Evolutionary conservation across 2,113 vertebrate species (phyloP), one percentile per base, ranked within the genome.

Genomic region (Syngnathus typhle): DNA sequence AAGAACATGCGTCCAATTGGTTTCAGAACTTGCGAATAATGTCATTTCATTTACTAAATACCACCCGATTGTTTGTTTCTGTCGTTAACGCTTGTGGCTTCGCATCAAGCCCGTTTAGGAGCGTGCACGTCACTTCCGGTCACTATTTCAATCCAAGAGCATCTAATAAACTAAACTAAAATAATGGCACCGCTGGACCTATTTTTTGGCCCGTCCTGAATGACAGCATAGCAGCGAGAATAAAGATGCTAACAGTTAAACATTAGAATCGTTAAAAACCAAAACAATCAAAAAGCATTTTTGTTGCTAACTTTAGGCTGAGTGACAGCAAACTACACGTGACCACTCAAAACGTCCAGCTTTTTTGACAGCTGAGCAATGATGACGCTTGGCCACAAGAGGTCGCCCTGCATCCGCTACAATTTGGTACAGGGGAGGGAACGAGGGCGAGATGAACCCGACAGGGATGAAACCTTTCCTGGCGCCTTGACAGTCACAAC

Each of bases 401-500:
- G 65, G 88, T 64, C 88, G 83, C 80, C 5, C 71, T 64, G 4
- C 75, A 60, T 32, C 85, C 43, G 74, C 76, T 76, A 46, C 67
- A 70, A 82, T 44, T 66, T 78, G 8, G 76, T 1, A 46, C 55
- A 55, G 23, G 74, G 70, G 70, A 80, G 72, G 73, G 72, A 74
- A 77, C 72, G 37, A 81, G 80, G 80, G 84, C 67, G 83, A 80
- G 80, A 81, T 76, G 72, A 72, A 86, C 87, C 82, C 54, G 46
- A 23, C 82, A 39, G 32, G 15, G 65, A 66, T 66, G 64, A 39
- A 43, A 46, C 43, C 32, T 62, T 62, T 37, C 15, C 39, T 9
- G 13, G 12, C 39, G 41, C 41, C 11, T 43, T 44, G 21, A 44
- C 60, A 62, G 6, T 58, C 55, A 16, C 60, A 62, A 44, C 39